A percentile compares a stretch with the other conserved stretches of the same genome.
phyloP scores from a whole-genome alignment of 2,797 vertebrate species.

The Aplochiton taeniatus region DNA sequence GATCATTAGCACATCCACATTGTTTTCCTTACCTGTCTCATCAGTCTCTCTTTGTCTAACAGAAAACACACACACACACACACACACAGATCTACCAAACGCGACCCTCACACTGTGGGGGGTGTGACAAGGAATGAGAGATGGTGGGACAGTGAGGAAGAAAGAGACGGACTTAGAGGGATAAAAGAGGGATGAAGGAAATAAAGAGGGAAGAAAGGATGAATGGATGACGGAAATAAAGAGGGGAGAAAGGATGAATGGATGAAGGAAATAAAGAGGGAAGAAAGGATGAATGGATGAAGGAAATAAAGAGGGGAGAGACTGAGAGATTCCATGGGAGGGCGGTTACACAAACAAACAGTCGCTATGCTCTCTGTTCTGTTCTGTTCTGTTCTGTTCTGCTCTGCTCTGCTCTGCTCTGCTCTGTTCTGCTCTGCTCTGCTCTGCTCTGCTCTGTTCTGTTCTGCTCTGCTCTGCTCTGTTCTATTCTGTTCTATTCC shows the following conservation, averaged over 20 bases:
- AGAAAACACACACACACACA: not conserved
- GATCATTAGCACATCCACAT: not conserved
- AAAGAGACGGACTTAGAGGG: not conserved
- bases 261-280: constrained; percentile 21
- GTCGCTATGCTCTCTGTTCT: not conserved
- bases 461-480: no score
- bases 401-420: no score
- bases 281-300: not conserved
- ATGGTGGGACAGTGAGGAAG: not conserved
- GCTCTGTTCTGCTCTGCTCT: no score
- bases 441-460: no score
- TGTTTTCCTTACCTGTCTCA: no score
- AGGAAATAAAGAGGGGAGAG: not conserved
- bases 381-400: no score
- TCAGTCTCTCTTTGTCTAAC: no score
- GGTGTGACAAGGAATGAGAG: not conserved
- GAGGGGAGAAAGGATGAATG: not conserved
- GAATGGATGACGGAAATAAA: not conserved
- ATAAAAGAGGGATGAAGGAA: no score
- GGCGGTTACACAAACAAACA: not conserved
- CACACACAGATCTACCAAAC: not conserved
- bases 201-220: not conserved
- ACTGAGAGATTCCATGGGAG: not conserved
- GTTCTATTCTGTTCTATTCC: no score
- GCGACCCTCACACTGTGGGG: not conserved